phyloP scores from a whole-genome alignment of 2,888 invertebrate genomes.

The Drosophila kuntzei region DNA sequence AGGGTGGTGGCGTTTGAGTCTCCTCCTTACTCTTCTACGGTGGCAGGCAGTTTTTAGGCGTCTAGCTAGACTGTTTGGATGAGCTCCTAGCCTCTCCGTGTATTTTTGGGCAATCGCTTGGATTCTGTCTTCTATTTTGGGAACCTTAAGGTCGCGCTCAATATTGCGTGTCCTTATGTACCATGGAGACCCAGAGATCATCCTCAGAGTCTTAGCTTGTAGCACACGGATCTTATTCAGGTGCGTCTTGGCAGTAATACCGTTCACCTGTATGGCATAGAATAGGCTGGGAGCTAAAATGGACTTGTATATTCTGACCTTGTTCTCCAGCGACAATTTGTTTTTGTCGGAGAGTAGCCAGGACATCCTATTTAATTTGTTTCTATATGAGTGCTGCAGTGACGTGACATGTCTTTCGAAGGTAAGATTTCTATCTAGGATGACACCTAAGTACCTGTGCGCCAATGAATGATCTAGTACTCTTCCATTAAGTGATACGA shows the following conservation, averaged over 20 bases:
- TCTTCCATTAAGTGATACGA: no score
- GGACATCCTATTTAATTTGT: no score
- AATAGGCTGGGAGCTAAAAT: background rate
- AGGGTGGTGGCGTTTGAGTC: no score
- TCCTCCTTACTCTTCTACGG: no score
- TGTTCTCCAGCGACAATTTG: no score
- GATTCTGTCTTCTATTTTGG: background rate
- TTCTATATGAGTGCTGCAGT: no score
- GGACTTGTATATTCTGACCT: background rate
- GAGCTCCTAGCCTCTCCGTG: background rate
- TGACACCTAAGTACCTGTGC: no score
- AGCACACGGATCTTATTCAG: background rate
- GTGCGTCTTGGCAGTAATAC: background rate
- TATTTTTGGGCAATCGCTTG: conserved; percentile 7
- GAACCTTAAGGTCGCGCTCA: background rate
- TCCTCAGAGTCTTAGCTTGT: background rate
- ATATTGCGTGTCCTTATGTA: no score
- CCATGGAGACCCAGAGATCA: background rate
- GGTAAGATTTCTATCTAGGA: no score
- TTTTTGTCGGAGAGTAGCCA: no score
- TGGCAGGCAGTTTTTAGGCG: background rate
- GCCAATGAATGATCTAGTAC: no score
- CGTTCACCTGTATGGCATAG: background rate
- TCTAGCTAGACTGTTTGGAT: conserved; percentile 1
- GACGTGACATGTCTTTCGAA: no score